A percentile compares a stretch with the other conserved stretches of the same genome.
Conservation (phyloP, 2,888 invertebrate genomes). For the Athalia circularis region DNA sequence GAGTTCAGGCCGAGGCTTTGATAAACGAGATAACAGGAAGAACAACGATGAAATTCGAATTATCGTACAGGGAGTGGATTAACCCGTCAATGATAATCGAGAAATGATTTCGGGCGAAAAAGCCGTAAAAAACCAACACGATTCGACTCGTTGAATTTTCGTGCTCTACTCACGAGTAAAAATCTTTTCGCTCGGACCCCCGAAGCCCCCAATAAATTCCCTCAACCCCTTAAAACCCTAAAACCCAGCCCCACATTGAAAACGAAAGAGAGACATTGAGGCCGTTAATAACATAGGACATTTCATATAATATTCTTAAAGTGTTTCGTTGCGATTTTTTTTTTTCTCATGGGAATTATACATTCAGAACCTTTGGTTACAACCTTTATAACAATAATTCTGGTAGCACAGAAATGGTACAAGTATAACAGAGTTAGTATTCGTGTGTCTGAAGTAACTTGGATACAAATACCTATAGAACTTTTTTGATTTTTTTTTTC, state of each 20-base stretch:
- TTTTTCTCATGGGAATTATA: too few relatives aligned
- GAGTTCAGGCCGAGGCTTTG: too few relatives aligned
- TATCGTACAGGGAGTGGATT: too few relatives aligned
- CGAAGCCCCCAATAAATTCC: background rate
- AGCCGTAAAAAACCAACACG: too few relatives aligned
- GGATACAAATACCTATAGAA: too few relatives aligned
- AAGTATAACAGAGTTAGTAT: background rate
- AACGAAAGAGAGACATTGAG: conserved; percentile 45
- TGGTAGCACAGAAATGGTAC: conserved; percentile 3
- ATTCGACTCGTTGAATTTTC: too few relatives aligned
- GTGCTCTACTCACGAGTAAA: background rate
- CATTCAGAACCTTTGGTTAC: too few relatives aligned
- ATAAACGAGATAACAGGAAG: too few relatives aligned
- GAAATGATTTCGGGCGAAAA: too few relatives aligned
- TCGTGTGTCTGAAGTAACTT: background rate
- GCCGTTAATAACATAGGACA: conserved; percentile 7
- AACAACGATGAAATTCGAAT: too few relatives aligned
- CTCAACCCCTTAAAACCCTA: conserved; percentile 56
- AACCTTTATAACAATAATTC: background rate
- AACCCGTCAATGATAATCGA: too few relatives aligned
- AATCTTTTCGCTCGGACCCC: background rate
- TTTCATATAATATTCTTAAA: background rate
- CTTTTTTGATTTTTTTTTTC: too few relatives aligned
- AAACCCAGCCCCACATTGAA: conserved; percentile 60
- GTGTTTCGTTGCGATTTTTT: background rate